Base-by-base conservation (phyloP, 2,113 vertebrate genomes). In the Aspidoscelis tigris region DNA sequence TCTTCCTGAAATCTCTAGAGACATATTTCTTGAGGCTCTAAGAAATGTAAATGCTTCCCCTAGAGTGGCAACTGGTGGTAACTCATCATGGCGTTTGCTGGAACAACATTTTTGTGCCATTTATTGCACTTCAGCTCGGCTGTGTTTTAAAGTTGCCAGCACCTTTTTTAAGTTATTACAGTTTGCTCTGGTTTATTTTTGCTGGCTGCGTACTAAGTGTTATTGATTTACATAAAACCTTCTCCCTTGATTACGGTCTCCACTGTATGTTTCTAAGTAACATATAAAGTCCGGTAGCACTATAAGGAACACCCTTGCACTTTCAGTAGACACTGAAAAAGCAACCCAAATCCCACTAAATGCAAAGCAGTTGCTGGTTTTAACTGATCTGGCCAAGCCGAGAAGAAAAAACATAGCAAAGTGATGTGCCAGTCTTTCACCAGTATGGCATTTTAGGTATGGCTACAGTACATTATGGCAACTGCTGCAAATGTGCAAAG, bases 41-140 rank as follows among this genome's bases (percentile, higher is more conserved):
- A 61, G 73, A 20, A 1, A 65, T 18, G 50, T 92, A 2, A 22
- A 82, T 86, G 26, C 76, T 86, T 10, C 11, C 75, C 33, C 24
- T 0, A 21, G 0, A 80, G 39, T 11, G 12, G 33, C 10, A 55
- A 70, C 1, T n/a, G 18, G 7, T 82, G 55, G 65, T 61, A 87
- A 53, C 0, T 83, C n/a, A 33, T 53, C 66, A 64, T 43, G 39
- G 26, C 26, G 24, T 73, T 84, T 84, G 22, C 55, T 73, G 41
- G 21, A 64, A 39, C 44, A 74, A 26, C 5, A 12, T 73, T 80
- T 68, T 41, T 79, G 11, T 85, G 69, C 20, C 26, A n/a, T 74
- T 72, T 50, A 65, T 22, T 3, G 21, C 44, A 20, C 7, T 7
- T 20, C 7, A 41, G 50, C 66, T 53, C 4, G n/a, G 44, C 47